phyloP scores from a whole-genome alignment of 2,113 vertebrate genomes.

The Leptobrachium leishanense region DNA sequence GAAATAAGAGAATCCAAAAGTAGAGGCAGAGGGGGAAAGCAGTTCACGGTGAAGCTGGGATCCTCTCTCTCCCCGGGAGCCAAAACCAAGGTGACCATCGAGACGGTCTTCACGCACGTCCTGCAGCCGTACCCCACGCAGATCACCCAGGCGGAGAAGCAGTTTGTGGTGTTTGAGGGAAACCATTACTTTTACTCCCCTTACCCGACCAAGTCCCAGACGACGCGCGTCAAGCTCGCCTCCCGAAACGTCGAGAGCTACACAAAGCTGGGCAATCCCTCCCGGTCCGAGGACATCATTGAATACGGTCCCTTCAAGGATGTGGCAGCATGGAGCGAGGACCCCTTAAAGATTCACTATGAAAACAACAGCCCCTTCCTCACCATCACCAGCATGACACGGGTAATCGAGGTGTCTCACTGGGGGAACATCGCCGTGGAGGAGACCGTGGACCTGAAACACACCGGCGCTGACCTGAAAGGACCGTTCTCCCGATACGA shows the following conservation, averaged over 20 bases:
- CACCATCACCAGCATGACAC: conserved; percentile 89
- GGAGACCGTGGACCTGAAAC: conserved; percentile 91
- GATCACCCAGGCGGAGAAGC: conserved; percentile 92
- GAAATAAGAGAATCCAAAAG: conserved; percentile 82
- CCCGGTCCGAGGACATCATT: conserved; percentile 82
- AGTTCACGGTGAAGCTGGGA: conserved; percentile 83
- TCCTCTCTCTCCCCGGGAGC: conserved; percentile 76
- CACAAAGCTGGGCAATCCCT: conserved; percentile 91
- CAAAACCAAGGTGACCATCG: conserved; percentile 81
- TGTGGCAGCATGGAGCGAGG: conserved; percentile 85
- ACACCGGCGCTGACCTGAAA: conserved; percentile 91
- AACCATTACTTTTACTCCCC: conserved; percentile 96
- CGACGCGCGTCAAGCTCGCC: conserved; percentile 83
- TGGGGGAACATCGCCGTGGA: conserved; percentile 98
- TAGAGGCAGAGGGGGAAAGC: conserved; percentile 82
- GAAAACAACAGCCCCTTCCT: conserved; percentile 97
- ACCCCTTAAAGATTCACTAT: conserved; percentile 90
- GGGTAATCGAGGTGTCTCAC: conserved; percentile 94
- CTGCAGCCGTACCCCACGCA: conserved; percentile 90
- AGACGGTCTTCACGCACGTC: conserved; percentile 87
- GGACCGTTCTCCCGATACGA: conserved; percentile 96
- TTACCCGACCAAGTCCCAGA: conserved; percentile 85
- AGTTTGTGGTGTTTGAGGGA: conserved; percentile 95
- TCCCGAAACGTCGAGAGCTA: conserved; percentile 93
- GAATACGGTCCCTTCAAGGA: conserved; percentile 94